A percentile compares a stretch with the other conserved stretches of the same genome.
Conservation (phyloP, 2,113 vertebrate species). For the Eolophus roseicapilla region DNA sequence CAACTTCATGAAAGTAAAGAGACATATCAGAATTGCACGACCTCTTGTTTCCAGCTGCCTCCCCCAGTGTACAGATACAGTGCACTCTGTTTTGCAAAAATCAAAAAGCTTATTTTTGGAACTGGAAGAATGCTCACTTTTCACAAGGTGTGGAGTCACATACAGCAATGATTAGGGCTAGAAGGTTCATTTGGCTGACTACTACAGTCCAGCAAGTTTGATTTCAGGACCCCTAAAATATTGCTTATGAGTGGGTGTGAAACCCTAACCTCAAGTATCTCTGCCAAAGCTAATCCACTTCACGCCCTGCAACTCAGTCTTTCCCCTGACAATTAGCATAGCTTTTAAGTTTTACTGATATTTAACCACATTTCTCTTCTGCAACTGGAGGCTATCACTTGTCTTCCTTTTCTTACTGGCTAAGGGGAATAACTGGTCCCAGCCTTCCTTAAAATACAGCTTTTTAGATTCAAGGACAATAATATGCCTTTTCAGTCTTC, state of each 20-base stretch:
- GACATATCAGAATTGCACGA: accelerated
- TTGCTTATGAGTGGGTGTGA: background rate
- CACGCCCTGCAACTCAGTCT: background rate
- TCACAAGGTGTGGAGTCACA: background rate
- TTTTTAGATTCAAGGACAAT: background rate
- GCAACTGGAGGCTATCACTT: background rate
- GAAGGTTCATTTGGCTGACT: background rate
- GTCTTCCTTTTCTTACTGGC: background rate
- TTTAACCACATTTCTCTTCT: background rate
- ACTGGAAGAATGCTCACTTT: background rate
- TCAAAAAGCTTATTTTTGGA: background rate
- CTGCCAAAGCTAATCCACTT: background rate
- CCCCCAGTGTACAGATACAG: background rate
- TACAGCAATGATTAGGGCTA: background rate
- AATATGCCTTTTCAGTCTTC: background rate
- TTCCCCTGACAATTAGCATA: background rate
- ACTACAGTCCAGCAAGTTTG: background rate
- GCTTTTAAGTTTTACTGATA: background rate
- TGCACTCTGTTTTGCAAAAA: background rate
- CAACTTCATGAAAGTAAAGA: background rate
- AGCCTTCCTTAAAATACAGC: background rate
- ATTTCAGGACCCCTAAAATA: background rate
- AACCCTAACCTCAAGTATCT: background rate
- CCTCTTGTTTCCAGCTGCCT: background rate
- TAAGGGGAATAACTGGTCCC: background rate